Evolutionary conservation across 1,140 invertebrate species (phyloP), one percentile per base, ranked within the genome.

Genomic region (Anastatus disparis): DNA sequence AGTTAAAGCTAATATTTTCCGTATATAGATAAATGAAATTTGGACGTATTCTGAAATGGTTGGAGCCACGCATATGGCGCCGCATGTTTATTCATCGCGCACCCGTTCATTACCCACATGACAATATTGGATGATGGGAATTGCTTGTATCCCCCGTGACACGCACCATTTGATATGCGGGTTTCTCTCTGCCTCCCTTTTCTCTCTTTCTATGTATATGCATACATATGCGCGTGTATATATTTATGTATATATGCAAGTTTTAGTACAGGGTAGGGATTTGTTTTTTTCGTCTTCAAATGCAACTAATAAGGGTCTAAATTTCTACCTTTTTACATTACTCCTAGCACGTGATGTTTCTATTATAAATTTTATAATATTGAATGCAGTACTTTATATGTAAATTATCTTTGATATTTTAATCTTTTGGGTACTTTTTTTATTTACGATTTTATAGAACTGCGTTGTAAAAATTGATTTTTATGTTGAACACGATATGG

Each of bases 81-180:
- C 72, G 71, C 78, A 81, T 83, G 83, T 85, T 85, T 84, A 85
- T 85, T 84, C 83, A 83, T 79, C 73, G 78, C 76, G 78, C 78
- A 77, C 73, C 70, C 79, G 78, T 84, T 85, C 83, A 84, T 85
- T 83, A 82, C 82, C 82, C 82, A 81, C 82, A 83, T 82, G 83
- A 85, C 82, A 85, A 85, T 85, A 85, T 85, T 84, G 81, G 82
- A 81, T 83, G 80, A 84, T 84, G 81, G 79, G 78, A 83, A 82
- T 85, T 81, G 81, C 80, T 82, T 81, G 82, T 82, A 83, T 79
- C 77, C n/a, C n/a, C 77, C 80, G 77, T 78, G 82, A 81, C 80
- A 84, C 78, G 82, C 81, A 78, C 80, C 81, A 83, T 83, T 84
- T 83, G 81, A 84, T 81, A 84, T 83, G 82, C 82, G 83, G 79